These are phyloP conservation scores for Urophycis tenuis DNA, from an alignment of 2,797 vertebrate species.

Conservation along the genomic window DNA sequence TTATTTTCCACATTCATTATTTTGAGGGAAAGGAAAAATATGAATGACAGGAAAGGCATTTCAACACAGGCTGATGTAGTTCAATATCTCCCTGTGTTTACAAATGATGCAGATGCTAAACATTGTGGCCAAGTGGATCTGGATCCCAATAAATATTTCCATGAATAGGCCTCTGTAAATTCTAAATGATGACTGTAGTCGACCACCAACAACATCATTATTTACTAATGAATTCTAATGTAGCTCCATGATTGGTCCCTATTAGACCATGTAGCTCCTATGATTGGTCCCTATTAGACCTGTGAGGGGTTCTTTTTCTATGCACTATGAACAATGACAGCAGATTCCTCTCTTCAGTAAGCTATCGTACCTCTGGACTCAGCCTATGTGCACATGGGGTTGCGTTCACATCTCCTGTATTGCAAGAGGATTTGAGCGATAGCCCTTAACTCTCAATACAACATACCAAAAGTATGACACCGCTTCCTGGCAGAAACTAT, in stretches of 20 bases:
- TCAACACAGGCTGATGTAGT: not conserved
- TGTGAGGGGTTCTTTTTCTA: not conserved
- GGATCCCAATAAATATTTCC: not conserved
- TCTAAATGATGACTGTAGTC: not conserved
- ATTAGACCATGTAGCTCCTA: not conserved
- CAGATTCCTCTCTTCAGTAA: slow-evolving; percentile 7
- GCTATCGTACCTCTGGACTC: not conserved
- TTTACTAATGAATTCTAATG: not conserved
- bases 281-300: not conserved
- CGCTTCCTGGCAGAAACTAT: slow-evolving; percentile 26
- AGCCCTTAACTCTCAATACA: not conserved
- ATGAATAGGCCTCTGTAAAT: not conserved
- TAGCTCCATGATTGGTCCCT: not conserved
- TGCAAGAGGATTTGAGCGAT: not conserved
- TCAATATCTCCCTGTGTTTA: not conserved
- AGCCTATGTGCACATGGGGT: not conserved
- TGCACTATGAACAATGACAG: slow-evolving; percentile 7
- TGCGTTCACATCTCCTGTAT: not conserved
- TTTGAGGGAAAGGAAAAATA: slow-evolving; percentile 35
- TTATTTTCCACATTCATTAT: slow-evolving; percentile 41
- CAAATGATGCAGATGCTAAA: not conserved
- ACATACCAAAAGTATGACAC: slow-evolving; percentile 13
- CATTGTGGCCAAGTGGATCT: not conserved
- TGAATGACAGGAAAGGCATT: slow-evolving; percentile 8
- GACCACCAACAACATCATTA: not conserved